Evolutionary conservation across 2,888 invertebrate species (phyloP).

Genomic region (Leistus spinibarbis): DNA sequence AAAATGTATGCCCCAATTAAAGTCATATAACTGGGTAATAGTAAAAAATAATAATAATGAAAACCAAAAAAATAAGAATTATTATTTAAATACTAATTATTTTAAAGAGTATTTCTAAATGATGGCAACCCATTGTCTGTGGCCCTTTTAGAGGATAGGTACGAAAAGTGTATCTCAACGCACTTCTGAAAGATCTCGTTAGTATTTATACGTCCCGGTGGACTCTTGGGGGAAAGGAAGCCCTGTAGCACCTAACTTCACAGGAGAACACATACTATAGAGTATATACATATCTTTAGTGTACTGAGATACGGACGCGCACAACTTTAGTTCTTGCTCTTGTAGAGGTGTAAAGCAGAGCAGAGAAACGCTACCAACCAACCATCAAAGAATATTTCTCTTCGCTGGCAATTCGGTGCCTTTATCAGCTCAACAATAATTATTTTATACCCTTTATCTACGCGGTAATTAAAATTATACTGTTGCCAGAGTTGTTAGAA

Average conservation of each 20-base stretch:
- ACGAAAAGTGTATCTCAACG: neutral
- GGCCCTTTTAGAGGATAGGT: neutral
- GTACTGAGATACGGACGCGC: neutral
- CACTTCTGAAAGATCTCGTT: constrained; percentile 55
- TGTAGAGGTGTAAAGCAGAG: neutral
- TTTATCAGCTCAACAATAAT: constrained; percentile 18
- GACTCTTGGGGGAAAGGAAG: constrained; percentile 41
- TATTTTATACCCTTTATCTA: constrained; percentile 32
- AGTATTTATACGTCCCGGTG: constrained; percentile 58
- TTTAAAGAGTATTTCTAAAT: no score
- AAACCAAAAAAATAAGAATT: no score
- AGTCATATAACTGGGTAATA: no score
- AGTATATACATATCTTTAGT: neutral
- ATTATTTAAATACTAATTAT: no score
- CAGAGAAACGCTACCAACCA: neutral
- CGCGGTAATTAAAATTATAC: constrained; percentile 34
- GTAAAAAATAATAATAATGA: no score
- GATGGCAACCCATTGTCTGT: no score
- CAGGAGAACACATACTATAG: neutral
- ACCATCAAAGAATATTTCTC: constrained; percentile 15
- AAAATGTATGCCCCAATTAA: no score
- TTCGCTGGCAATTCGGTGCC: constrained; percentile 2
- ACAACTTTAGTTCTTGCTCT: neutral
- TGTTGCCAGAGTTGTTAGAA: neutral
- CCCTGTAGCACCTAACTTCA: neutral